Evolutionary conservation across 1,140 invertebrate species (phyloP), one percentile per base, ranked within the genome.

Genomic region (Formica exsecta): DNA sequence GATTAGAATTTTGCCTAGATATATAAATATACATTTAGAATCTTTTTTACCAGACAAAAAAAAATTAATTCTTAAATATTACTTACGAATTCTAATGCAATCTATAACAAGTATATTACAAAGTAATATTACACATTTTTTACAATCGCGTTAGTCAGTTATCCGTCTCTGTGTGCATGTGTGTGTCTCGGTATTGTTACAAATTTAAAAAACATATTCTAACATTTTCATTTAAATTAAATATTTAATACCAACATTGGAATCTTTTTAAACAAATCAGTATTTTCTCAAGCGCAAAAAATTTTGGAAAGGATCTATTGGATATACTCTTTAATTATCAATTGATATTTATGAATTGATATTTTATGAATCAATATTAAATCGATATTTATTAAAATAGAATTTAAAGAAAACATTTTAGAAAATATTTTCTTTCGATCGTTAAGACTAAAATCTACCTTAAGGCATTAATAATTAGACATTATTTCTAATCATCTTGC

Each of bases 31-130:
- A 75, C 7, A 25, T 76, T 36, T n/a, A 76, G 25, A 38, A 25
- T 62, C n/a, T n/a, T 76, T 16, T 36, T 75, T 22, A 16, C 22
- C 32, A 16, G 36, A 61, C 22, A 3, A 59, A 41, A n/a, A n/a
- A 51, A 29, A 62, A 62, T 61, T 41, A n/a, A 62, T 62, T 76
- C 41, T 3, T 51, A 51, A 19, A 51, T 51, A 41, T 0, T n/a
- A 54, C 8, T 41, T 44, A 38, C 57, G 22, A 19, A 8, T 16
- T 51, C 22, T 61, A 61, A 75, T 41, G 22, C n/a, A 41, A 76
- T 62, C 22, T 7, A 25, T 29, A 36, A 76, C n/a, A 57, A 62
- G 62, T 76, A 38, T 76, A 44, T 62, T 64, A 75, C 16, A 38
- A 36, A 76, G 54, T 3, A 29, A 7, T 62, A 11, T 9, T 76